A percentile compares a stretch with the other conserved stretches of the same genome.
Conservation (phyloP, 1,140 invertebrate species). For the Conus betulinus region DNA sequence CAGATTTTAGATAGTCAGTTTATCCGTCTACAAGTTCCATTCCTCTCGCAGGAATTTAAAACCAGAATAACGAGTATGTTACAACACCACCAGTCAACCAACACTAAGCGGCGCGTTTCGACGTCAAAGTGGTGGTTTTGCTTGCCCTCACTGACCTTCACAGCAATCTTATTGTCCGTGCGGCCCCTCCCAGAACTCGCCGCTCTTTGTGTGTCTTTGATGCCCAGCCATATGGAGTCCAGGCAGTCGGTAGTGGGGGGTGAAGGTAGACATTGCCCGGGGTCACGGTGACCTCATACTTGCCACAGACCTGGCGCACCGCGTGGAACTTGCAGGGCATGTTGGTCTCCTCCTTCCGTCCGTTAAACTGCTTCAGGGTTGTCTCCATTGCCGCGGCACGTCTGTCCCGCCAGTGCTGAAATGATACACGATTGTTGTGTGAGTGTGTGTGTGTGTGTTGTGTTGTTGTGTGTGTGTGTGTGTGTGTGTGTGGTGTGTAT, state of each 20-base stretch:
- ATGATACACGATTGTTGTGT: no score
- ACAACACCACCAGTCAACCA: no score
- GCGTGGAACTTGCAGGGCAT: conserved; percentile 19
- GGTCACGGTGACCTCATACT: not conserved
- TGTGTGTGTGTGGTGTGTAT: no score
- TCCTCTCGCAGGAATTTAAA: no score
- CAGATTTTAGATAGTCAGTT: no score
- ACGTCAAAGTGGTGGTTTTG: no score
- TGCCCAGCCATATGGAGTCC: not conserved
- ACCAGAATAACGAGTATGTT: no score
- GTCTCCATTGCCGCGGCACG: not conserved
- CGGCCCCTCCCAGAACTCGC: not conserved
- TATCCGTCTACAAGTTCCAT: no score
- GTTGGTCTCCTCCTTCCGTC: not conserved
- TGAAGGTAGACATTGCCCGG: conserved; percentile 10
- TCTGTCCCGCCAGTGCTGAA: not conserved
- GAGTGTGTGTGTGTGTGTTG: no score
- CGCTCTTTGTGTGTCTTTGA: not conserved
- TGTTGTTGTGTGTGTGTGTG: no score
- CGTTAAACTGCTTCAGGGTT: not conserved
- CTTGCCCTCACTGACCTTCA: not conserved
- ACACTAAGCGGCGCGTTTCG: no score
- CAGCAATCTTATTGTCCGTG: conserved; percentile 1
- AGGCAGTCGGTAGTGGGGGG: conserved; percentile 7
- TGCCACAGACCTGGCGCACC: not conserved